These are phyloP conservation scores for Diorhabda carinulata DNA, from an alignment of 1,140 invertebrate genomes.

Conservation along the genomic window DNA sequence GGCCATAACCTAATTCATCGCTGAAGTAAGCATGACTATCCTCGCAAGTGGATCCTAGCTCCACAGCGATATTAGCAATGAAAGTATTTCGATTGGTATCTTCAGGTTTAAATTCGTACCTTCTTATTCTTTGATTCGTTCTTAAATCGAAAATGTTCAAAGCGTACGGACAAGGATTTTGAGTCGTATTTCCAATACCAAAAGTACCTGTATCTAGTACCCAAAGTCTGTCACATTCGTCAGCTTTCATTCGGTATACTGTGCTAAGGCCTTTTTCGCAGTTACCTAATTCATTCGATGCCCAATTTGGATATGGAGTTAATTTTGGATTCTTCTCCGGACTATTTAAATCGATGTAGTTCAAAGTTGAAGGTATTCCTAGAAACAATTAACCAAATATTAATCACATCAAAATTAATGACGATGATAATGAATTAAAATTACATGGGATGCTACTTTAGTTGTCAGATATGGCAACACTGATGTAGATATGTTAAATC, in stretches of 20 bases:
- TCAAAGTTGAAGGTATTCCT: conserved; percentile 78
- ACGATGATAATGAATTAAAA: no score
- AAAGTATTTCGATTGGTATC: conserved; percentile 73
- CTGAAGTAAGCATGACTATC: conserved; percentile 77
- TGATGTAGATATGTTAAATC: no score
- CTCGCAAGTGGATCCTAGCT: conserved; percentile 68
- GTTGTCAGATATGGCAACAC: no score
- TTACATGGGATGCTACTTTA: no score
- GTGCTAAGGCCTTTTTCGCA: conserved; percentile 70
- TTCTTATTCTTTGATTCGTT: conserved; percentile 64
- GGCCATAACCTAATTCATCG: conserved; percentile 74
- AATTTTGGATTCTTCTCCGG: conserved; percentile 64
- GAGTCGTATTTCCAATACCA: conserved; percentile 67
- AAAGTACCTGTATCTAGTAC: conserved; percentile 77
- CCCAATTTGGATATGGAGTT: conserved; percentile 72
- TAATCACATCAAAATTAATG: no score
- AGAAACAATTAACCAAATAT: conserved; percentile 12
- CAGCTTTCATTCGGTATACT: conserved; percentile 69
- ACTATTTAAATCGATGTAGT: conserved; percentile 67
- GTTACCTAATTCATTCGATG: conserved; percentile 67
- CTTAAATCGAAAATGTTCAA: conserved; percentile 72
- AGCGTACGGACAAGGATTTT: conserved; percentile 64
- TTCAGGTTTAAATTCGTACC: conserved; percentile 65
- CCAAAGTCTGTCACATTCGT: conserved; percentile 74
- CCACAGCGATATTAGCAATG: conserved; percentile 77